These are phyloP conservation scores for Lasioglossum albipes DNA, from an alignment of 1,140 invertebrate genomes.

Conservation along the genomic window DNA sequence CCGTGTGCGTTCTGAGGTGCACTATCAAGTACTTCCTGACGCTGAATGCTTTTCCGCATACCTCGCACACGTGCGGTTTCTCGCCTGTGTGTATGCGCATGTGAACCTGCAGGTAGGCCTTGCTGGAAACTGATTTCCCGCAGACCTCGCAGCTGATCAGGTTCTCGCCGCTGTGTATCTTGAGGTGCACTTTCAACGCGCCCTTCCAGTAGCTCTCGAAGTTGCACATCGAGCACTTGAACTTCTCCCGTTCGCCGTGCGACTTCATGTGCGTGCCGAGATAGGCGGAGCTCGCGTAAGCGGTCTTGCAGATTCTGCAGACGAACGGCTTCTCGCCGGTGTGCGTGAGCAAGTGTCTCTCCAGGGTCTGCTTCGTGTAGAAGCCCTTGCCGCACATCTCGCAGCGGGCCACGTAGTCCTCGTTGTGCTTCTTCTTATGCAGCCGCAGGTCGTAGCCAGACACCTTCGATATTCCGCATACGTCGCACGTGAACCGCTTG, in stretches of 20 bases:
- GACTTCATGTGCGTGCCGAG: constrained; percentile 68
- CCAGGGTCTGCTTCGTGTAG: constrained; percentile 71
- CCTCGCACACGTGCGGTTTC: constrained; percentile 87
- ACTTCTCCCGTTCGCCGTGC: constrained; percentile 75
- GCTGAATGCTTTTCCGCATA: constrained; percentile 87
- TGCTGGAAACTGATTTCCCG: constrained; percentile 83
- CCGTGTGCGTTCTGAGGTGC: constrained; percentile 83
- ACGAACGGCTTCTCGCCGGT: constrained; percentile 88
- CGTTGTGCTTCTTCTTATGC: constrained; percentile 70
- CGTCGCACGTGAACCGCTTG: constrained; percentile 91
- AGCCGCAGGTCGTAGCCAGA: constrained; percentile 69
- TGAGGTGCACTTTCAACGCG: constrained; percentile 91
- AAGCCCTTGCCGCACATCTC: constrained; percentile 73
- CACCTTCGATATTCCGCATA: constrained; percentile 85
- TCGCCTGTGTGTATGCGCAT: constrained; percentile 84
- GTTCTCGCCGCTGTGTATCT: constrained; percentile 81
- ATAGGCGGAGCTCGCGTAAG: constrained; percentile 71
- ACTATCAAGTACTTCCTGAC: constrained; percentile 84
- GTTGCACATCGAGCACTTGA: constrained; percentile 70
- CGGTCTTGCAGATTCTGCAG: constrained; percentile 85
- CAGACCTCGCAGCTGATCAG: constrained; percentile 81
- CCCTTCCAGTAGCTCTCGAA: constrained; percentile 75
- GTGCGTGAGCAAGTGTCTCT: constrained; percentile 74
- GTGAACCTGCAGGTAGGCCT: constrained; percentile 79
- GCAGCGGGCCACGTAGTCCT: constrained; percentile 70